Conservation (phyloP, 2,113 vertebrate genomes). For the Boleophthalmus pectinirostris region DNA sequence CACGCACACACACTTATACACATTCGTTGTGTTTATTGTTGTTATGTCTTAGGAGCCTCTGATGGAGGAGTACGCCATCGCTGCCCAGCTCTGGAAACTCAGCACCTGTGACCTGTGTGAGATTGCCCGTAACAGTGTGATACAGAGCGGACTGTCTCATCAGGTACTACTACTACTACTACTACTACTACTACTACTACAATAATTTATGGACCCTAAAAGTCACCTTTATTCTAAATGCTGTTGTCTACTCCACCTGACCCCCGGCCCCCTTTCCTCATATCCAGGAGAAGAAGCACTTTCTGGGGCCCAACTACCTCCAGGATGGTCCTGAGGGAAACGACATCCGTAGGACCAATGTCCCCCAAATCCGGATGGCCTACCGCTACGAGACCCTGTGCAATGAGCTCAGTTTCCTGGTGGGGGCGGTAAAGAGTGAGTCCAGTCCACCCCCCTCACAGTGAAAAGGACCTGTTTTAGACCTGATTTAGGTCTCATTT, state of each 20-base stretch:
- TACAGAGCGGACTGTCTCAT: conserved; percentile 93
- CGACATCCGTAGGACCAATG: conserved; percentile 92
- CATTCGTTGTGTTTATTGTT: no score
- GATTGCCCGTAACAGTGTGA: conserved; percentile 94
- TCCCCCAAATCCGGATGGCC: conserved; percentile 95
- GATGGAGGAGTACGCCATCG: conserved; percentile 92
- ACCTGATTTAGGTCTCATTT: not conserved
- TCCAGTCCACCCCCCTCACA: not conserved
- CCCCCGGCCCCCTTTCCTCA: not conserved
- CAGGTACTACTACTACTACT: conserved; percentile 74
- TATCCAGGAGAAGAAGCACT: conserved; percentile 92
- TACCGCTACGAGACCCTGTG: conserved; percentile 92
- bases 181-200: not conserved
- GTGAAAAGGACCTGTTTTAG: not conserved
- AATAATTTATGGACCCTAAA: not conserved
- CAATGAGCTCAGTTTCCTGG: conserved; percentile 94
- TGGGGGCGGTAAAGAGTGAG: not conserved
- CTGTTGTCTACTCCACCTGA: no score
- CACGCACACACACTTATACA: no score
- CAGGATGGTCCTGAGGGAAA: conserved; percentile 93
- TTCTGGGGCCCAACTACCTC: conserved; percentile 89
- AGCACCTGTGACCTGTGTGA: conserved; percentile 96
- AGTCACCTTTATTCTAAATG: no score
- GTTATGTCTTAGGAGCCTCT: conserved; percentile 60
- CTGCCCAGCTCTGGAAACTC: conserved; percentile 97